Conservation (phyloP, 1,140 invertebrate species). For the Reticulitermes speratus region DNA sequence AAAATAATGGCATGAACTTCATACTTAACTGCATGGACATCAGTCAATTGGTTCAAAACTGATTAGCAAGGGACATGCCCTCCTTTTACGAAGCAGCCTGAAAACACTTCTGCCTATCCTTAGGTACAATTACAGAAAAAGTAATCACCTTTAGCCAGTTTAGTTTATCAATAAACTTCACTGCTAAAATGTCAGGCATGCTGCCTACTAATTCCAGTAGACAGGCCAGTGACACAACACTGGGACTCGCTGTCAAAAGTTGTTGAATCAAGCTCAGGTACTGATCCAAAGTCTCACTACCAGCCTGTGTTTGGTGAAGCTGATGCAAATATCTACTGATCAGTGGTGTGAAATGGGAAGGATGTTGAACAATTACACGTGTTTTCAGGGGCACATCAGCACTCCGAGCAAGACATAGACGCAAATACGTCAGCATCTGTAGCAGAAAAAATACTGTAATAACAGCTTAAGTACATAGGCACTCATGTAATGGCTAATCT, state of each 20-base stretch:
- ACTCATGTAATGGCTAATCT: too few species aligned
- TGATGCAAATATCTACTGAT: conserved; percentile 57
- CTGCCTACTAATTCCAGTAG: conserved; percentile 73
- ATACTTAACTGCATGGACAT: not conserved
- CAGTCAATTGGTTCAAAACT: not conserved
- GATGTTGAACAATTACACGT: conserved; percentile 51
- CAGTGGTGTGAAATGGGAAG: conserved; percentile 60
- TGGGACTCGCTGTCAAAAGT: conserved; percentile 59
- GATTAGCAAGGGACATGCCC: not conserved
- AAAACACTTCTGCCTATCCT: not conserved
- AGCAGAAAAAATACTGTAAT: conserved; percentile 35
- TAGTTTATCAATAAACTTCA: conserved; percentile 56
- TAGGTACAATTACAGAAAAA: not conserved
- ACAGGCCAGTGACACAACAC: conserved; percentile 65
- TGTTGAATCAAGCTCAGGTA: conserved; percentile 66
- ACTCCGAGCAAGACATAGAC: conserved; percentile 63
- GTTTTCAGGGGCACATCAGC: conserved; percentile 42
- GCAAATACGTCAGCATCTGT: conserved; percentile 73
- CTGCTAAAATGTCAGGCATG: conserved; percentile 59
- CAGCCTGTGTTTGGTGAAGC: conserved; percentile 50
- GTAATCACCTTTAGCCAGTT: conserved; percentile 51
- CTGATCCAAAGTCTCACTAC: conserved; percentile 53
- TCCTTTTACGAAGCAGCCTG: not conserved
- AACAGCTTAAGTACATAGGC: too few species aligned
- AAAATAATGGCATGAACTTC: not conserved